phyloP scores from a whole-genome alignment of 1,140 invertebrate genomes.

The Piezodorus guildinii region DNA sequence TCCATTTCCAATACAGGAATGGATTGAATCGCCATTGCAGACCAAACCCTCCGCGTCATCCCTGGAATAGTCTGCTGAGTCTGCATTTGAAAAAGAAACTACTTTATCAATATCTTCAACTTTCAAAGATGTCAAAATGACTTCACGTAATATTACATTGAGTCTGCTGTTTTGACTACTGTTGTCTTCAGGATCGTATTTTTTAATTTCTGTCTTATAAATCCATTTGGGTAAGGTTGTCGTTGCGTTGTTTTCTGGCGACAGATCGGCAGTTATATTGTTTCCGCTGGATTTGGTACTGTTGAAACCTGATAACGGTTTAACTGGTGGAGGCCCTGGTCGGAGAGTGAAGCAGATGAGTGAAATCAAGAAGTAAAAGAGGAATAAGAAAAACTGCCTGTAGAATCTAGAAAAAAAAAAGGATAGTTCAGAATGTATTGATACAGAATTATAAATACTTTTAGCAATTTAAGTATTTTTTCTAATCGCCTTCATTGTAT shows the following conservation, averaged over 20 bases:
- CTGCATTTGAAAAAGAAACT: neutral
- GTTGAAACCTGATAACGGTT: neutral
- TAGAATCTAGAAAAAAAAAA: conserved; percentile 59
- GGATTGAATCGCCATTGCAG: neutral
- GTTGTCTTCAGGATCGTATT: neutral
- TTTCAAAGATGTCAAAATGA: conserved; percentile 3
- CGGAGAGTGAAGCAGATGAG: conserved; percentile 74
- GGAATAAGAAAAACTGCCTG: conserved; percentile 78
- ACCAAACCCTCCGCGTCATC: neutral
- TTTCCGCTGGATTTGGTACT: neutral
- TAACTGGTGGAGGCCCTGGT: conserved; percentile 49
- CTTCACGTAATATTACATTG: neutral
- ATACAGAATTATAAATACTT: neutral
- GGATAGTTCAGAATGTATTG: too few relatives aligned
- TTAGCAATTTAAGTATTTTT: neutral
- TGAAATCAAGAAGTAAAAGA: conserved; percentile 79
- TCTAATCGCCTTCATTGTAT: neutral
- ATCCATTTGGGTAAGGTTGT: neutral
- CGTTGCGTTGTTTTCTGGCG: neutral
- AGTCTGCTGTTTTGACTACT: neutral
- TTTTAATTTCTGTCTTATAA: neutral
- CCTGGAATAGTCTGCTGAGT: neutral
- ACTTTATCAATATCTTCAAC: neutral
- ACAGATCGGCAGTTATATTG: neutral
- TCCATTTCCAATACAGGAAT: neutral